Evolutionary conservation across 2,888 invertebrate genomes (phyloP), one percentile per base, ranked within the genome.

Genomic region (Spisula subtruncata): DNA sequence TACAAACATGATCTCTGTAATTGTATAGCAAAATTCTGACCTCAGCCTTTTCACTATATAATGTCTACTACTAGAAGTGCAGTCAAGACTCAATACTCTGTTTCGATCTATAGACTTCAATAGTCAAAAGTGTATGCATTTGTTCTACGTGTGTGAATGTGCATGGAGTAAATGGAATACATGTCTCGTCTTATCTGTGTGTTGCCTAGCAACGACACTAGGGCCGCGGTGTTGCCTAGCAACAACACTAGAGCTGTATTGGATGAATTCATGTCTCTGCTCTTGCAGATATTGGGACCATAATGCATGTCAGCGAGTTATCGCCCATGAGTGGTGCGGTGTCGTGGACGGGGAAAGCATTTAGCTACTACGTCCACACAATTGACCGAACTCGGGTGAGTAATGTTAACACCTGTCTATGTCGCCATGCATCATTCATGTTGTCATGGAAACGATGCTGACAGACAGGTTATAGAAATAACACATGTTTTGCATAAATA

Each of bases 281-380:
- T 87, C 92, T 96, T 97, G 25, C 96, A 98, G 98, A 99, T 97
- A 99, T 99, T 96, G 99, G 99, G 93, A 99, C 99, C 92, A 99
- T 99, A 96, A 99, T 99, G 98, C 99, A 99, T 97, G 99, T 99
- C 75, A 98, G 98, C 93, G 99, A 99, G 97, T 98, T 99, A 98
- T 98, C 99, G 92, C 99, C 99, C 29, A 97, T 99, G 92, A 98
- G 98, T 96, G 99, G 99, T 93, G 99, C 99, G 18, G 99, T 99
- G 90, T 99, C 99, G 29, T 99, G 99, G 99, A 99, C 99, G 91
- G 99, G 99, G 93, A 99, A 99, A 97, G 99, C 99, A 85, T 99
- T 99, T 95, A 99, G 99, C 93, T 99, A 99, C 97, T 99, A 99
- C 97, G 98, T 99, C 95, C 99, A 99, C 97, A 98, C 98, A 95